Evolutionary conservation across 2,888 invertebrate genomes (phyloP).

Genomic region (Leucoma salicis): DNA sequence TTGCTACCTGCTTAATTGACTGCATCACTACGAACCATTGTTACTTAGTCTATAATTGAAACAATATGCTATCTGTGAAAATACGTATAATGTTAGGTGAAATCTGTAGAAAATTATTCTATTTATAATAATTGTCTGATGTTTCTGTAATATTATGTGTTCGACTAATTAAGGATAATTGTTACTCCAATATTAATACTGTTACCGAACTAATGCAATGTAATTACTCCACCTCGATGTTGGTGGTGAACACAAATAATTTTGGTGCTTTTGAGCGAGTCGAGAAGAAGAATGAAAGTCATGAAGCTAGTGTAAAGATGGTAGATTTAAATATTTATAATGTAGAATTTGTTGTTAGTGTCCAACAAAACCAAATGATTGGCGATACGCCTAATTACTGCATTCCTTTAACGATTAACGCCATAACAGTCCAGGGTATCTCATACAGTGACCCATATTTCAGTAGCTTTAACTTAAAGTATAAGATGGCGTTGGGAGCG

Average conservation of each 20-base stretch:
- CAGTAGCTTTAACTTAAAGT: slow-evolving; percentile 83
- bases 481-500: slow-evolving; percentile 81
- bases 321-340: slow-evolving; percentile 83
- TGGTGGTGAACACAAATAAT: slow-evolving; percentile 82
- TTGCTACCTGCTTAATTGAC: slow-evolving; percentile 85
- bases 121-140: slow-evolving; percentile 83
- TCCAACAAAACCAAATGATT: slow-evolving; percentile 83
- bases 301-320: slow-evolving; percentile 81
- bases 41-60: slow-evolving; percentile 83
- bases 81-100: slow-evolving; percentile 81
- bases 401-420: slow-evolving; percentile 83
- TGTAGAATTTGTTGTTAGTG: slow-evolving; percentile 82
- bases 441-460: slow-evolving; percentile 83
- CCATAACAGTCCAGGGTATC: slow-evolving; percentile 84
- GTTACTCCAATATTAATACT: slow-evolving; percentile 81
- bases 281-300: slow-evolving; percentile 80
- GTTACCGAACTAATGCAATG: slow-evolving; percentile 84
- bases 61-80: slow-evolving; percentile 88
- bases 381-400: slow-evolving; percentile 81
- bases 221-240: slow-evolving; percentile 84
- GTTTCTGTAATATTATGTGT: slow-evolving; percentile 85
- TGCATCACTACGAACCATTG: slow-evolving; percentile 83
- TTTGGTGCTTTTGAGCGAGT: slow-evolving; percentile 82
- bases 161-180: slow-evolving; percentile 84
- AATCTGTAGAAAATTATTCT: slow-evolving; percentile 83